Percentiles rank a stretch among this genome's conserved stretches.
phyloP scores from a whole-genome alignment of 2,113 vertebrate species.

The Zosterops borbonicus region DNA sequence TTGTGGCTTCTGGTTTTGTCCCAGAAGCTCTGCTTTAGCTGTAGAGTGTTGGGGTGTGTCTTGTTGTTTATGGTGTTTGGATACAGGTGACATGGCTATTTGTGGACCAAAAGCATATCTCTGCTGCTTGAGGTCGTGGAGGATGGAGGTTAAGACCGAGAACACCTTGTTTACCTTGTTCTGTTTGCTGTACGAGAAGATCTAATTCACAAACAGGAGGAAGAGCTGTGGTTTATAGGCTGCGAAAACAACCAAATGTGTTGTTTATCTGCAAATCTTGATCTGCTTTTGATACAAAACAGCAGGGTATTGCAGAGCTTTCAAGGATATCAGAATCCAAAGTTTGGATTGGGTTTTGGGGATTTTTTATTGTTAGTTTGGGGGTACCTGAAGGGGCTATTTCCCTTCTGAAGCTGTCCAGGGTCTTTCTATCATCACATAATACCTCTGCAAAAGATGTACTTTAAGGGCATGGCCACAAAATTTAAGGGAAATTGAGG shows the following conservation, averaged over 20 bases:
- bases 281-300: neutral
- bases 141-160: neutral
- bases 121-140: neutral
- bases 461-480: neutral
- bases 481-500: neutral
- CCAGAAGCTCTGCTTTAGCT: neutral
- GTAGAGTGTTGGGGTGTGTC: neutral
- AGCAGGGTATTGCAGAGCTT: neutral
- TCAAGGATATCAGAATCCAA: neutral
- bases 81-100: neutral
- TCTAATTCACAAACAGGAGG: neutral
- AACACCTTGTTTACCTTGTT: neutral
- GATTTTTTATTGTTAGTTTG: neutral
- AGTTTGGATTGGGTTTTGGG: neutral
- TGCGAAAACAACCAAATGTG: neutral
- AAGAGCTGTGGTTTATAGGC: conserved; percentile 4
- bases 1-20: neutral
- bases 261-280: neutral
- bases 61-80: neutral
- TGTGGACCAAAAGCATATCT: neutral
- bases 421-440: neutral
- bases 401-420: neutral
- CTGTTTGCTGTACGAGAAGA: neutral
- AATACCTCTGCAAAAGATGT: neutral
- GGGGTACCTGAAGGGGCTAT: neutral